Conservation (phyloP, 1,140 invertebrate genomes). For the Apocrypta bakeri region DNA sequence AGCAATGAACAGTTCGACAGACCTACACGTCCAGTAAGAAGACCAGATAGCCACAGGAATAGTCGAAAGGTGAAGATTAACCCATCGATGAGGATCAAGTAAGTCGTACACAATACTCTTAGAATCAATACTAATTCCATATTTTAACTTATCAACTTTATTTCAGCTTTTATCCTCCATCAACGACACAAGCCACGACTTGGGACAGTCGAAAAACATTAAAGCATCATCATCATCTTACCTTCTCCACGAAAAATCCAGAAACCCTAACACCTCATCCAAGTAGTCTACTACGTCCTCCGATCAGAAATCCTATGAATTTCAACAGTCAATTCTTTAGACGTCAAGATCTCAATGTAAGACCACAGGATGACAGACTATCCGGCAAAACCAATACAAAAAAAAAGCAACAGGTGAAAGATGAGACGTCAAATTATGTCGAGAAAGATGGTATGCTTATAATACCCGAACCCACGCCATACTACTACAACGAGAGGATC, state of each 20-base stretch:
- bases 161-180: background rate
- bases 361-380: background rate
- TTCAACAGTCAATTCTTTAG: background rate
- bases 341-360: no score
- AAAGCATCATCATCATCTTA: background rate
- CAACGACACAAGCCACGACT: background rate
- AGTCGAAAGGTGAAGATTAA: background rate
- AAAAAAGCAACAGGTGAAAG: background rate
- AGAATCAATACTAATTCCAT: no score
- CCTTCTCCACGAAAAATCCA: background rate
- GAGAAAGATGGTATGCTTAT: conserved; percentile 48
- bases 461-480: conserved; percentile 50
- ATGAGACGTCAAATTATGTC: conserved; percentile 43
- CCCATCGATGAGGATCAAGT: background rate
- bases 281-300: background rate
- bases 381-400: background rate
- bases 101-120: background rate
- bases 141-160: background rate
- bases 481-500: conserved; percentile 55
- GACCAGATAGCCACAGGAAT: background rate
- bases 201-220: background rate
- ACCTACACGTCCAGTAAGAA: background rate
- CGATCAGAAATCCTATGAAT: background rate
- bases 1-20: background rate
- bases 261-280: background rate